Evolutionary conservation across 2,888 invertebrate genomes (phyloP).

Genomic region (Lithophane ornitopus): DNA sequence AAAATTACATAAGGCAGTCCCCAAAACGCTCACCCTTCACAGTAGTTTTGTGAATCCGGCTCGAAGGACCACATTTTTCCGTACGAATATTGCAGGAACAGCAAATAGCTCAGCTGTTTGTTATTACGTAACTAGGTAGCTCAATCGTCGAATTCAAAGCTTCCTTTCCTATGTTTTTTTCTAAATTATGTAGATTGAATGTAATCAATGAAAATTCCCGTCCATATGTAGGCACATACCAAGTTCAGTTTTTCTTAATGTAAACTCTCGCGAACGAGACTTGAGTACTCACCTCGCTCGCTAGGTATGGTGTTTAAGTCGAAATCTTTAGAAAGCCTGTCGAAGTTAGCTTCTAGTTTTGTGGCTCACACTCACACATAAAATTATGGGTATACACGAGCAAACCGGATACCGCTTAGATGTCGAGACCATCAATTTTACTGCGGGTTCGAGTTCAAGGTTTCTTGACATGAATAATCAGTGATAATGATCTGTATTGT

Average conservation of each 20-base stretch:
- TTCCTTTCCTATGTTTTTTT: not conserved
- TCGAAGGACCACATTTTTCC: not conserved
- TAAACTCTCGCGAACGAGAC: constrained; percentile 42
- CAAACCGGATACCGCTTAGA: constrained; percentile 58
- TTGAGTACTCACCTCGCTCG: not conserved
- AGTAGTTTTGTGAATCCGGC: constrained; percentile 1
- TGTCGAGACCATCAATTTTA: constrained; percentile 50
- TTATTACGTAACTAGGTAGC: not conserved
- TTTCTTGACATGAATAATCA: constrained; percentile 48
- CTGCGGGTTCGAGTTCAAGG: constrained; percentile 61
- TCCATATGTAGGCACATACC: not conserved
- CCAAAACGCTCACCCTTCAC: too few species aligned
- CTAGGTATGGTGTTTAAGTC: constrained; percentile 56
- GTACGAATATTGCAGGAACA: not conserved
- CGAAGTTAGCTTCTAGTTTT: constrained; percentile 51
- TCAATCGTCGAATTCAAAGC: too few species aligned
- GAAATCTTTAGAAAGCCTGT: constrained; percentile 69
- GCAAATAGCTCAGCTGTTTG: not conserved
- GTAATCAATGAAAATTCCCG: not conserved
- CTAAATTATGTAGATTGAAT: not conserved
- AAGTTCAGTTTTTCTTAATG: constrained; percentile 7
- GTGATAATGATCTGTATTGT: constrained; percentile 39
- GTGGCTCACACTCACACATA: constrained; percentile 45
- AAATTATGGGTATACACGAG: constrained; percentile 42
- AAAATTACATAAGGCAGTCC: too few species aligned